phyloP scores from a whole-genome alignment of 2,113 vertebrate genomes.

The Dermatemys mawii region DNA sequence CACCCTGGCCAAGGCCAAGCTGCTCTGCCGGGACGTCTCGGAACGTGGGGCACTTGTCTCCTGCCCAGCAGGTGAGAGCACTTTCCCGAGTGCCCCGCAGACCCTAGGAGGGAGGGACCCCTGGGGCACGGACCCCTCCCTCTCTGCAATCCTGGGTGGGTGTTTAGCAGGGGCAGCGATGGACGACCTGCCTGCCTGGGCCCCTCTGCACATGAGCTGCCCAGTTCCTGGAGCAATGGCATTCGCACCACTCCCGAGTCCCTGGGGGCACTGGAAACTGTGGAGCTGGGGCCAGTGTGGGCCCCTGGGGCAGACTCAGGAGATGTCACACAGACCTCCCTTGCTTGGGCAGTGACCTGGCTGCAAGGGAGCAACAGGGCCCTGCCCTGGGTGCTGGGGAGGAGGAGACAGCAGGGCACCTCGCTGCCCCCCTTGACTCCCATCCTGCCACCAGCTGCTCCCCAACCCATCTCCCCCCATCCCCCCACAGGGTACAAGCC shows the following conservation, averaged over 20 bases:
- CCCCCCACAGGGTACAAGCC: background rate
- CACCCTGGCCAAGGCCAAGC: accelerated
- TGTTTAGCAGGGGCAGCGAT: background rate
- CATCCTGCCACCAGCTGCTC: too few species aligned
- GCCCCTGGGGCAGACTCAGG: too few species aligned
- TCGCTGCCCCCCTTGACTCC: background rate
- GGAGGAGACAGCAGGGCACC: background rate
- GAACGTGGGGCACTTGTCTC: background rate
- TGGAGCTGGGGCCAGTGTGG: background rate
- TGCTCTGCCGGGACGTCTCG: background rate
- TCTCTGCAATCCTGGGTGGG: background rate
- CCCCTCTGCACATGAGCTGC: accelerated
- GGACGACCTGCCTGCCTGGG: background rate
- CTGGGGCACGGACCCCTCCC: background rate
- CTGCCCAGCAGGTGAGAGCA: slow-evolving; percentile 40
- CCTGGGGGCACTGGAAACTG: background rate
- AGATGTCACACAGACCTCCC: background rate
- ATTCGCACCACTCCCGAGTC: background rate
- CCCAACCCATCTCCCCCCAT: background rate
- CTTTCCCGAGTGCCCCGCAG: background rate
- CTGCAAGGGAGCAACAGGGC: accelerated
- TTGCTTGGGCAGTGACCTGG: background rate
- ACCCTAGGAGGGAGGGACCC: background rate
- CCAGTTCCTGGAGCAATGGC: too few species aligned
- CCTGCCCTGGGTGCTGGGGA: background rate